A percentile compares a stretch with the other conserved stretches of the same genome.
Conservation (phyloP, 2,113 vertebrate species). For the Lepus timidus region DNA sequence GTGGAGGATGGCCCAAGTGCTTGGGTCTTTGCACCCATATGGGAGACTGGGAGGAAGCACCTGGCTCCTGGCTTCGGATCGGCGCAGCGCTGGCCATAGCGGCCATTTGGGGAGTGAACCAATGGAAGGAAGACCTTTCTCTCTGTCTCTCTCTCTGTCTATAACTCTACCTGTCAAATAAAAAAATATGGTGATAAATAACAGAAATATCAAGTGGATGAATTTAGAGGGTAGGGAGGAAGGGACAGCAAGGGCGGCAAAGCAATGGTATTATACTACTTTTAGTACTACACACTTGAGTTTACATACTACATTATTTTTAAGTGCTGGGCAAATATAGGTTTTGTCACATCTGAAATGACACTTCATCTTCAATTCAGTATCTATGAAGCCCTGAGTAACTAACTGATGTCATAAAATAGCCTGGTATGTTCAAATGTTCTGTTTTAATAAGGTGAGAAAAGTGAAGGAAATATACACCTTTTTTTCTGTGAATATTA, state of each 20-base stretch:
- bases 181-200: background rate
- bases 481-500: background rate
- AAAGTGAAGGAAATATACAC: background rate
- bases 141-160: no score
- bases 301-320: constrained; percentile 16
- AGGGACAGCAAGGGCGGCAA: background rate
- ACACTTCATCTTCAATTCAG: constrained; percentile 19
- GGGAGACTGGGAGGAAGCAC: no score
- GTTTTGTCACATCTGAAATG: constrained; percentile 45
- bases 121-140: no score
- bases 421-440: background rate
- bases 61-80: no score
- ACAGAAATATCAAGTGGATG: background rate
- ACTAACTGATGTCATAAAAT: constrained; percentile 15
- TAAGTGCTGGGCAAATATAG: constrained; percentile 3
- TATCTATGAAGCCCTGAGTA: background rate
- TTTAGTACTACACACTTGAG: background rate
- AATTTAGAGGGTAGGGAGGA: background rate
- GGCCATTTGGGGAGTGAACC: no score
- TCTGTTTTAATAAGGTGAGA: constrained; percentile 7
- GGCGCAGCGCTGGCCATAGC: no score
- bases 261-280: background rate
- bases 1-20: no score
- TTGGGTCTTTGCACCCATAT: no score
- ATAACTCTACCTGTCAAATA: no score